Evolutionary conservation across 2,797 vertebrate genomes (phyloP), one percentile per base, ranked within the genome.

Genomic region (Cuniculus paca): DNA sequence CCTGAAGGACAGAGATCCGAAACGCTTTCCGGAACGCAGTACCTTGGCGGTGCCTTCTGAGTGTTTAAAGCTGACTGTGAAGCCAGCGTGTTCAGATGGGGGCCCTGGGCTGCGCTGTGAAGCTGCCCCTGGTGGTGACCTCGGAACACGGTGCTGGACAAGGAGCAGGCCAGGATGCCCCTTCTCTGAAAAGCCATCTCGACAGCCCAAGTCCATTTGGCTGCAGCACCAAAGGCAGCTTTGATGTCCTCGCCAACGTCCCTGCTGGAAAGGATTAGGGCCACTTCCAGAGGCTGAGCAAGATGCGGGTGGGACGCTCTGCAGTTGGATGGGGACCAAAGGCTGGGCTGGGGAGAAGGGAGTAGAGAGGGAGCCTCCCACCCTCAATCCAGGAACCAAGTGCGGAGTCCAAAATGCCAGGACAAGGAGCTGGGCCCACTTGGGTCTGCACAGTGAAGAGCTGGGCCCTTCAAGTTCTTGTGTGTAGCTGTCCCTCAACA

Each of bases 101-200:
- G n/a, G 31, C 50, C 0, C 12, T 52, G 52, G 36, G 11, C 0
- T 0, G 0, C n/a, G 77, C 13, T 34, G 3, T 1, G 19, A 78
- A 20, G 24, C 0, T 8, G 34, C 81, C 89, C 56, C 45, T 81
- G 93, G 88, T 3, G 79, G 58, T 45, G 95, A 93, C 63, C 86
- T 0, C 0, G 31, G 90, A 54, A n/a, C 70, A 45, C 42, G 12
- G 31, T 79, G 82, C 68, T n/a, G 94, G 84, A 45, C 0, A 0
- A 34, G 61, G 56, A 58, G 58, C 79, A 56, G 56, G 75, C 28
- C 4, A 39, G 81, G 50, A 12, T 1, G 45, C 36, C 39, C 5
- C 17, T 77, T 91, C 92, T 95, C 75, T 94, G 95, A 93, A 90
- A 97, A 96, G 61, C 87, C 77, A 39, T 79, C 88, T 90, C 92